Base-by-base conservation (phyloP, 2,888 invertebrate species). In the Parnassius orleans region DNA sequence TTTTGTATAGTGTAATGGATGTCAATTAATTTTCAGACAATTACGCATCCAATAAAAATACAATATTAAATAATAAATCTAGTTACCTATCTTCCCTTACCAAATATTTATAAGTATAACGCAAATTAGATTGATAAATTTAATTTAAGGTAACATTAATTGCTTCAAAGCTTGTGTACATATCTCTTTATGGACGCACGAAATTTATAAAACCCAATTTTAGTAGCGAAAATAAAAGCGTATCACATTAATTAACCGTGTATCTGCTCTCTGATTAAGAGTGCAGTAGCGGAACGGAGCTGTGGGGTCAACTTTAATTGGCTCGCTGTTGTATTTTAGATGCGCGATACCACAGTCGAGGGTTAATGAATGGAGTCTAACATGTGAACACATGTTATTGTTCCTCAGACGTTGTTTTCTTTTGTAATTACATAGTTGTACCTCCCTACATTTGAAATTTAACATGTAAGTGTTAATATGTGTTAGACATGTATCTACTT, bases 181-280 rank as follows among this genome's bases (percentile, higher is more conserved):
- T 44, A 44, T 52, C 48, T 19, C 19, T 19, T 19, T 12, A 46
- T 42, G 41, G 33, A 64, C 73, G 73, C 76, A 72, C 65, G 65
- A 66, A 74, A 76, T 75, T 76, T 74, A 75, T 79, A 72, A 79
- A 77, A 79, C 76, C 69, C 69, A 66, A 67, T 70, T 68, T 66
- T 76, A 77, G 74, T 72, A 74, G 73, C 72, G 76, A 79, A 83
- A 84, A 86, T 84, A 87, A 86, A 87, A 84, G 80, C 75, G 81
- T 82, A 84, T 84, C 83, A 84, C 86, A 87, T 86, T 90, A 90
- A 89, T 88, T 88, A 90, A 82, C 79, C 80, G 80, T 87, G 84
- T 89, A 89, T 88, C 90, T 85, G 77, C 70, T 76, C 79, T 73
- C 85, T 87, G 89, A 89, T 89, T 90, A 89, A 90, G 86, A 89